Evolutionary conservation across 2,113 vertebrate species (phyloP).

Genomic region (human): GRCh38 chr19:40944501-40945000

Average conservation of each 20-base stretch:
- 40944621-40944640: background rate
- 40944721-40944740: constrained; percentile 71
- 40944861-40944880: background rate
- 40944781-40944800: constrained; percentile 79
- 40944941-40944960: background rate
- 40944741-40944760: constrained; percentile 68
- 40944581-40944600: background rate
- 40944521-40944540: background rate
- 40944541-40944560: background rate
- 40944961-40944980: background rate
- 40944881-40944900: background rate
- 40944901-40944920: background rate
- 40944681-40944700: background rate
- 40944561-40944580: background rate
- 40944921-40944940: background rate
- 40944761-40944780: constrained; percentile 73
- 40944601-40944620: background rate
- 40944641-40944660: background rate
- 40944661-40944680: background rate
- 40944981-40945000: background rate
- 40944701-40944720: constrained; percentile 65
- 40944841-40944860: constrained; percentile 76
- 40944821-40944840: constrained; percentile 77
- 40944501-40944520: constrained; percentile 66
- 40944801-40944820: constrained; percentile 72